Evolutionary conservation across 2,888 invertebrate genomes (phyloP).

Genomic region (Lacanobia wlatinum): DNA sequence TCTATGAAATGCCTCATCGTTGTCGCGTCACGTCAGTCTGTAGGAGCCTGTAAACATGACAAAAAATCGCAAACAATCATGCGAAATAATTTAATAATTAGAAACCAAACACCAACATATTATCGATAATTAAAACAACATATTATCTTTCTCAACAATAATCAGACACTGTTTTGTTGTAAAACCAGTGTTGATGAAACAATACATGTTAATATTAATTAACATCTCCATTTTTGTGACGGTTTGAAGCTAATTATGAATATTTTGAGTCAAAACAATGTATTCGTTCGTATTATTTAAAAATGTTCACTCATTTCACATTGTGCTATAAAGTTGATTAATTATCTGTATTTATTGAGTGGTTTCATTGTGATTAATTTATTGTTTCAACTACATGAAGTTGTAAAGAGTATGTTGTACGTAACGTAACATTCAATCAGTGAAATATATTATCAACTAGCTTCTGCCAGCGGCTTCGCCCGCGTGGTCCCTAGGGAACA

Average conservation of each 20-base stretch:
- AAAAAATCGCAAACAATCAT: neutral
- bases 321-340: neutral
- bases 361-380: neutral
- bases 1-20: too few species aligned
- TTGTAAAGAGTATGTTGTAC: neutral
- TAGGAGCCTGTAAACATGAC: too few species aligned
- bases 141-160: neutral
- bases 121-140: neutral
- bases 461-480: too few species aligned
- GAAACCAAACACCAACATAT: neutral
- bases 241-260: constrained; percentile 13
- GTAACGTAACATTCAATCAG: too few species aligned
- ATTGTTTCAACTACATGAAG: neutral
- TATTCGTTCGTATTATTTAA: neutral
- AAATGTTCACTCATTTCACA: neutral
- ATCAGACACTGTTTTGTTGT: neutral
- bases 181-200: neutral
- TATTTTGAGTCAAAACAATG: constrained; percentile 3
- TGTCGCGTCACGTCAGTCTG: too few species aligned
- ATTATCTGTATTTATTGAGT: neutral
- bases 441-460: too few species aligned
- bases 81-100: neutral
- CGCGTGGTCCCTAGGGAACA: too few species aligned
- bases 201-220: constrained; percentile 4
- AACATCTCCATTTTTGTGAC: neutral